Base-by-base conservation (phyloP, 2,797 vertebrate genomes). In the Girardinus metallicus region DNA sequence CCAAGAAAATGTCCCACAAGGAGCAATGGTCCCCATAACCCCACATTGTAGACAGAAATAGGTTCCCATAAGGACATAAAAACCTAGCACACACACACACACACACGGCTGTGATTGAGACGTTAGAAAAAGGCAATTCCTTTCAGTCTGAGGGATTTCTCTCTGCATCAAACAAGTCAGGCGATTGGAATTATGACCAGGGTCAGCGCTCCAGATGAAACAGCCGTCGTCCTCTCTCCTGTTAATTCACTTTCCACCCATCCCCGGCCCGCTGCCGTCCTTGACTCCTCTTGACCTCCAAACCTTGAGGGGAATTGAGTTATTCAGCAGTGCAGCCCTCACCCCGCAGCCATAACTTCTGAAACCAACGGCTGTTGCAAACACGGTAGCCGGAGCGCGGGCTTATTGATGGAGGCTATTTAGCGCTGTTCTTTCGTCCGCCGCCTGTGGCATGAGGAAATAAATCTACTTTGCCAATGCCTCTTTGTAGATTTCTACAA, bases 111-210 rank as follows among this genome's bases (percentile, higher is more conserved):
- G 12, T 41, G 78, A 75, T 34, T 5, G 80, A 85, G 82, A 81
- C 83, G 82, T 85, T 60, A 79, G 76, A 70, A 79, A 77, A 82
- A 88, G 83, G 88, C 91, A 85, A 91, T 92, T 90, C 89, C 81
- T 84, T 90, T 90, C 91, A 87, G 85, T 46, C 80, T 86, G 89
- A 94, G 88, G 88, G 86, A 93, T 94, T 91, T 90, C 89, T 93
- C 90, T 87, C 90, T 92, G 94, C 85, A 94, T 93, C 93, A 95
- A 93, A 94, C 92, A 91, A 93, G 92, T 94, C 91, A 91, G 89
- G 84, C 86, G 79, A 91, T 90, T 91, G 91, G 91, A 94, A 95
- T 94, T 94, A 94, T 91, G 89, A 92, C 79, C 85, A 74, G 91
- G 93, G 89, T 94, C 94, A 94, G 73, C 68, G 91, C 93, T 92